Evolutionary conservation across 2,797 vertebrate genomes (phyloP).

Genomic region (Tragelaphus eurycerus): DNA sequence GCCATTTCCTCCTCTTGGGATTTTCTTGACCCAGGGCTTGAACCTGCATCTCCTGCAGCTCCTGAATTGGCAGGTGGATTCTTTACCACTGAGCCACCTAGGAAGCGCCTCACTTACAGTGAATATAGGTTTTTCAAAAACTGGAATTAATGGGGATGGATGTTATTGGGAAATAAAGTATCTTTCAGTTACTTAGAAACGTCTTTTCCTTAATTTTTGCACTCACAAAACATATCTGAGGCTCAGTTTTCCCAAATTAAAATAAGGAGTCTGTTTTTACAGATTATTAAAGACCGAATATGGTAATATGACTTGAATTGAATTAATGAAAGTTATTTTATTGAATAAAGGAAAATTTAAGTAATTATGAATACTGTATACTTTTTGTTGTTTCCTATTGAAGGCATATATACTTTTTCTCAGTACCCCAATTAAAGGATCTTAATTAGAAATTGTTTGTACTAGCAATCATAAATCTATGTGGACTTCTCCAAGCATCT

Average conservation of each 20-base stretch:
- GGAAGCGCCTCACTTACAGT: background rate
- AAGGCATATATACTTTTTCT: background rate
- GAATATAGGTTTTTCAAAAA: background rate
- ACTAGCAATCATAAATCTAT: background rate
- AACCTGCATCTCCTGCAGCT: background rate
- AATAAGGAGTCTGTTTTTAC: background rate
- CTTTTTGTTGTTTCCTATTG: background rate
- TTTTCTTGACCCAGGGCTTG: background rate
- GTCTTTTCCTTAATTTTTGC: background rate
- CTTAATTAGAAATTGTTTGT: slow-evolving; percentile 43
- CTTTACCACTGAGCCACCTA: background rate
- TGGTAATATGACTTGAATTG: background rate
- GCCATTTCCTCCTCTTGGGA: background rate
- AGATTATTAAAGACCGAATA: background rate
- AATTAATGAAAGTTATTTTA: slow-evolving; percentile 9
- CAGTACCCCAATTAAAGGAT: slow-evolving; percentile 8
- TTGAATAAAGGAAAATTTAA: slow-evolving; percentile 3
- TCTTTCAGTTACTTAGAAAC: background rate
- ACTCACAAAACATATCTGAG: background rate
- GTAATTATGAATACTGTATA: background rate
- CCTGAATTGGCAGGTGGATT: background rate
- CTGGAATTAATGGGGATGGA: background rate
- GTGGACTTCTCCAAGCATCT: slow-evolving; percentile 30
- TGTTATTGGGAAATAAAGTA: background rate
- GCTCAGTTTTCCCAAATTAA: background rate